Evolutionary conservation across 2,888 invertebrate genomes (phyloP).

Genomic region (Caenorhabditis macrosperma): DNA sequence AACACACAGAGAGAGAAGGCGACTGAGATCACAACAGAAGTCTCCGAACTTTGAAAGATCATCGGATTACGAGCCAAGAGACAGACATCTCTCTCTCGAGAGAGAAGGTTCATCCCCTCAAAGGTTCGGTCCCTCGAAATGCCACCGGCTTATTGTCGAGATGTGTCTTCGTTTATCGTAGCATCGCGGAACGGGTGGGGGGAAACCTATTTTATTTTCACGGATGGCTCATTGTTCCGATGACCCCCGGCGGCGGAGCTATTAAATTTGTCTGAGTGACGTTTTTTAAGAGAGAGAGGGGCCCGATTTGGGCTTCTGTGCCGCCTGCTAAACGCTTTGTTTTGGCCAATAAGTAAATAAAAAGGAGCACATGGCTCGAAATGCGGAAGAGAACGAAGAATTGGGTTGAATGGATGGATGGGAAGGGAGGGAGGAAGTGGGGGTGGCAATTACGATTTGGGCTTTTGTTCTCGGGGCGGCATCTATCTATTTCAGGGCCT

Average conservation of each 20-base stretch:
- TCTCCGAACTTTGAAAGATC: constrained; percentile 2
- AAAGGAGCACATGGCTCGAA: constrained; percentile 4
- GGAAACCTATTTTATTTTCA: constrained; percentile 28
- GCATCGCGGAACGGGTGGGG: constrained; percentile 6
- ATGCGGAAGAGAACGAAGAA: constrained; percentile 27
- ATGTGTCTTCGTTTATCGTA: background rate
- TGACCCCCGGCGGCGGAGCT: constrained; percentile 38
- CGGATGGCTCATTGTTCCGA: constrained; percentile 30
- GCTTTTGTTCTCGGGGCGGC: background rate
- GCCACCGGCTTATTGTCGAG: background rate
- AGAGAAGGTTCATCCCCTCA: no score
- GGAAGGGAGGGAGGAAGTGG: background rate
- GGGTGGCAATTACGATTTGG: constrained; percentile 8
- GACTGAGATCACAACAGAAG: constrained; percentile 2
- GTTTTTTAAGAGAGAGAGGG: constrained; percentile 10
- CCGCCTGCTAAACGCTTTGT: constrained; percentile 39
- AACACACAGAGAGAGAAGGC: background rate
- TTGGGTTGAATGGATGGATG: background rate
- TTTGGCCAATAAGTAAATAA: constrained; percentile 17
- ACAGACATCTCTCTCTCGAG: background rate
- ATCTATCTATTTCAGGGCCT: background rate
- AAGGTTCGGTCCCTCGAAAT: background rate
- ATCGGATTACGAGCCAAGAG: background rate
- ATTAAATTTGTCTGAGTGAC: constrained; percentile 45
- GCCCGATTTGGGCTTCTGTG: background rate